Conservation (phyloP, 2,888 invertebrate genomes). For the Lasioglossum morio region DNA sequence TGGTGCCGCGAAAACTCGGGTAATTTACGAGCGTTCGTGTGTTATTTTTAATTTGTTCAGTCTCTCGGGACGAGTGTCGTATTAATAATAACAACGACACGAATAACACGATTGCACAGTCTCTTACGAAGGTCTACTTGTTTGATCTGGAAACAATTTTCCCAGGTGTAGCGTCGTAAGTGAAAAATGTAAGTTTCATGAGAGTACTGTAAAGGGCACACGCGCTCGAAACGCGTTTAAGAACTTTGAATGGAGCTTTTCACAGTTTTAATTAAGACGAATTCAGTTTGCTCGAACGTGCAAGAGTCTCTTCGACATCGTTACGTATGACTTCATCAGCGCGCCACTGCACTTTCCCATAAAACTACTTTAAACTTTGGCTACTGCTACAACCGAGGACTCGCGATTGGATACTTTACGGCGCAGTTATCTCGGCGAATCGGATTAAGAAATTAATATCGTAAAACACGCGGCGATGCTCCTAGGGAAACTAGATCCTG, state of each 20-base stretch:
- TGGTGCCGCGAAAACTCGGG: too few species aligned
- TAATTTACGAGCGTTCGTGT: too few species aligned
- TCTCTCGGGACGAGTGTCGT: too few species aligned
- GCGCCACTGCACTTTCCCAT: background rate
- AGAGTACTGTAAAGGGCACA: background rate
- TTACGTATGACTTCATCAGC: conserved; percentile 9
- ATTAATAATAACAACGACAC: too few species aligned
- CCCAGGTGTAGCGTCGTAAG: background rate
- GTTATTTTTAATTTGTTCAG: too few species aligned
- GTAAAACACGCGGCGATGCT: background rate
- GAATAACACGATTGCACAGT: too few species aligned
- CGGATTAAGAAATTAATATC: conserved; percentile 5
- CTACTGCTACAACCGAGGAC: background rate
- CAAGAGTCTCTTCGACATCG: background rate
- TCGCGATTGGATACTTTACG: conserved; percentile 4
- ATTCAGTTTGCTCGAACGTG: background rate
- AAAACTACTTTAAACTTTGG: conserved; percentile 11
- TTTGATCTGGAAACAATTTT: background rate
- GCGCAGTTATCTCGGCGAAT: background rate
- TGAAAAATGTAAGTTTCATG: background rate
- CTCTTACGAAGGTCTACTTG: background rate
- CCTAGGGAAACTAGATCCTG: background rate
- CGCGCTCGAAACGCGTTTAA: background rate
- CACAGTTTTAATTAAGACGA: conserved; percentile 2
- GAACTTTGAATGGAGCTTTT: background rate